Percentiles rank a stretch among this genome's conserved stretches.
These are phyloP conservation scores for Psephotus haematonotus DNA, from an alignment of 2,113 vertebrate species.

Conservation along the genomic window DNA sequence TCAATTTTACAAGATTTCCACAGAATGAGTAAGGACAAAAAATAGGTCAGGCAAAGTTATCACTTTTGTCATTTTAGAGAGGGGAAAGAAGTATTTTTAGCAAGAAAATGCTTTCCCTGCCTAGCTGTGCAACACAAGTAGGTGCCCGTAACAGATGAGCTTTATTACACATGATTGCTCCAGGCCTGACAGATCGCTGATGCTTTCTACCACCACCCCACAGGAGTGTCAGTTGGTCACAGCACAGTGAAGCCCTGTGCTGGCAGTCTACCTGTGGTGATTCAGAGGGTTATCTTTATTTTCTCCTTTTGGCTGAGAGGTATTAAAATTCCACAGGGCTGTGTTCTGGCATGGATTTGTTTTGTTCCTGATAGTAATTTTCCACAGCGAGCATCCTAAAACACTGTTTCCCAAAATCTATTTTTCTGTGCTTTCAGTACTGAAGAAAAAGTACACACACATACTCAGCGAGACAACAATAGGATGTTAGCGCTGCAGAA, in stretches of 20 bases:
- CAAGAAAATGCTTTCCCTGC: background rate
- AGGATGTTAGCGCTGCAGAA: background rate
- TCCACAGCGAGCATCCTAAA: background rate
- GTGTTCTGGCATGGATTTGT: background rate
- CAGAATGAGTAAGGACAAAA: background rate
- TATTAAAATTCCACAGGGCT: background rate
- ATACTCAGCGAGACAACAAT: background rate
- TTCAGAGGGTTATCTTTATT: background rate
- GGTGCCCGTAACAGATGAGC: background rate
- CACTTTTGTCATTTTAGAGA: background rate
- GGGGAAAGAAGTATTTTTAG: conserved; percentile 47
- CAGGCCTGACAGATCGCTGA: background rate
- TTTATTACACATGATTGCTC: background rate
- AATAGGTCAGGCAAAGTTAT: conserved; percentile 42
- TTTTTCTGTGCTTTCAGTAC: background rate
- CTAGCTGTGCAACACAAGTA: background rate
- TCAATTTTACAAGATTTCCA: conserved; percentile 33
- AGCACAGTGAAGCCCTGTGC: background rate
- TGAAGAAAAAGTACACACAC: background rate
- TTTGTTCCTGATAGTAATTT: background rate
- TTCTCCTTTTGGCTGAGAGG: background rate
- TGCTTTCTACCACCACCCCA: background rate
- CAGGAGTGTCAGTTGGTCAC: background rate
- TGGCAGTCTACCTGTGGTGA: background rate
- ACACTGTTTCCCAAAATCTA: background rate